These are phyloP conservation scores for Cydia strobilella DNA, from an alignment of 1,140 invertebrate genomes.

Conservation along the genomic window DNA sequence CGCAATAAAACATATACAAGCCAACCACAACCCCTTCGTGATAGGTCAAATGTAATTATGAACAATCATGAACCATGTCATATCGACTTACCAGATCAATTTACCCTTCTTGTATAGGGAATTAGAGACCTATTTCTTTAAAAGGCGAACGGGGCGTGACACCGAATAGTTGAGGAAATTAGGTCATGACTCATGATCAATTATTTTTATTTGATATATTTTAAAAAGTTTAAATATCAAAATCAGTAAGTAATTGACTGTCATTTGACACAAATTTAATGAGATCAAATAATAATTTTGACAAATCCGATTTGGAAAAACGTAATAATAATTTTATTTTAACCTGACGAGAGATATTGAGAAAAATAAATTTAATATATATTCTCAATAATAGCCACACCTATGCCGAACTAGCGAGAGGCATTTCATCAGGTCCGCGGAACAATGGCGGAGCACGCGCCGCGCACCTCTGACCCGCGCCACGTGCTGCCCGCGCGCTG, in stretches of 20 bases:
- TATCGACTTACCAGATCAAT: conserved; percentile 36
- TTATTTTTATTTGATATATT: too few species aligned
- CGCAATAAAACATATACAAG: neutral
- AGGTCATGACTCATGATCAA: too few species aligned
- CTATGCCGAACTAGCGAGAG: conserved; percentile 11
- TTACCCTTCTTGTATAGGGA: too few species aligned
- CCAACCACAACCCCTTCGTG: neutral
- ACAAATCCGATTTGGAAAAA: too few species aligned
- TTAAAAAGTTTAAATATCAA: too few species aligned
- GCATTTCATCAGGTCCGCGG: conserved; percentile 31
- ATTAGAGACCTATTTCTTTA: too few species aligned
- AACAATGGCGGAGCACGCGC: conserved; percentile 33
- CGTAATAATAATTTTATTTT: too few species aligned
- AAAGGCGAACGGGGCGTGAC: neutral
- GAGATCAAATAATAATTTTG: too few species aligned
- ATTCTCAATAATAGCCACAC: neutral
- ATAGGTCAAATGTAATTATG: conserved; percentile 4
- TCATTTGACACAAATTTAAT: too few species aligned
- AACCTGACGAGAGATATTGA: too few species aligned
- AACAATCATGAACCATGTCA: conserved; percentile 42
- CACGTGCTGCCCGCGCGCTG: conserved; percentile 4
- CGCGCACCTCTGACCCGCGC: conserved; percentile 33
- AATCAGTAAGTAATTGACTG: too few species aligned
- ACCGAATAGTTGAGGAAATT: too few species aligned
- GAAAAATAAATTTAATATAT: conserved; percentile 15